Evolutionary conservation across 2,888 invertebrate genomes (phyloP).

Genomic region (Strigamia transsilvanica): DNA sequence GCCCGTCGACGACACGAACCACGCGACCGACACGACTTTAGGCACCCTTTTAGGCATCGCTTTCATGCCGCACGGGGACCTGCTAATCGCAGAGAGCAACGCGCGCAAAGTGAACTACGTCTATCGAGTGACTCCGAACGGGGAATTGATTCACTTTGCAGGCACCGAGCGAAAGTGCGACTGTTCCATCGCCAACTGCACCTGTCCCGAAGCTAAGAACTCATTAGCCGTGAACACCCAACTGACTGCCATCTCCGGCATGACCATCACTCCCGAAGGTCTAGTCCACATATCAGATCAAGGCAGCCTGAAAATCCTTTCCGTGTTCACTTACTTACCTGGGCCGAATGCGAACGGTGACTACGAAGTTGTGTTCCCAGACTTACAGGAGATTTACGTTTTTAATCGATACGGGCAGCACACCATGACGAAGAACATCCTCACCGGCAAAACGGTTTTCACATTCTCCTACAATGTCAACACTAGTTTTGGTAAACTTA

Average conservation of each 20-base stretch:
- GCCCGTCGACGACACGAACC: constrained; percentile 79
- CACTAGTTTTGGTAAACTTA: constrained; percentile 82
- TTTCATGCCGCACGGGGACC: constrained; percentile 88
- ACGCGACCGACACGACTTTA: constrained; percentile 88
- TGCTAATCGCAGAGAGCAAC: constrained; percentile 95
- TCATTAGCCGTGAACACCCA: constrained; percentile 91
- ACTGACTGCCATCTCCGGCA: constrained; percentile 91
- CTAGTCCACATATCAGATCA: constrained; percentile 95
- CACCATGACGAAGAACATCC: constrained; percentile 89
- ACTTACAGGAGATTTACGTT: constrained; percentile 92
- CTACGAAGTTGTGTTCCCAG: constrained; percentile 94
- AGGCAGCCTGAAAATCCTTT: constrained; percentile 67
- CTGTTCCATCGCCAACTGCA: constrained; percentile 79
- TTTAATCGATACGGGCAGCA: constrained; percentile 95
- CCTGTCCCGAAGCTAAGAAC: constrained; percentile 68
- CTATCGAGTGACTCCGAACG: constrained; percentile 89
- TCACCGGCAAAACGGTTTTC: constrained; percentile 93
- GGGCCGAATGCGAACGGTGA: constrained; percentile 69
- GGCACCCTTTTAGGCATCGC: constrained; percentile 93
- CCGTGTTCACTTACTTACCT: constrained; percentile 59
- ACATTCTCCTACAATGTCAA: constrained; percentile 83
- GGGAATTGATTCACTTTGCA: constrained; percentile 90
- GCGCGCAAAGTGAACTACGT: constrained; percentile 92
- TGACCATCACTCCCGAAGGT: constrained; percentile 92
- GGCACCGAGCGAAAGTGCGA: constrained; percentile 92